These are phyloP conservation scores for Syritta pipiens DNA, from an alignment of 2,888 invertebrate genomes.

Conservation along the genomic window DNA sequence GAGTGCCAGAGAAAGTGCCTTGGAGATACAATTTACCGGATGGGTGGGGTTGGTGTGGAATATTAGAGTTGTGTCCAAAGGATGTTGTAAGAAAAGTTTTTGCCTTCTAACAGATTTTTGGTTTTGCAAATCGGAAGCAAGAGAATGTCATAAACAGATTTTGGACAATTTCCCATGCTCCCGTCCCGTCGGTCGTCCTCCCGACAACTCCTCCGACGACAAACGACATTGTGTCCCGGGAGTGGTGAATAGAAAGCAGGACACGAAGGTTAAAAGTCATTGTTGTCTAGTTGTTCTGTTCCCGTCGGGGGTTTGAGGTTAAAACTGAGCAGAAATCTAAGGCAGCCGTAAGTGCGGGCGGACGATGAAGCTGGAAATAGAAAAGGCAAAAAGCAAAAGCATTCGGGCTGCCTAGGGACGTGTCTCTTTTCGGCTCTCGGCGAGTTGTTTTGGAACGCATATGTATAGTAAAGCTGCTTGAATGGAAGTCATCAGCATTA, in stretches of 20 bases:
- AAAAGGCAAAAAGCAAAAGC: conserved; percentile 11
- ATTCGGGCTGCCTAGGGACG: conserved; percentile 6
- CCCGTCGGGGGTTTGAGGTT: too few relatives aligned
- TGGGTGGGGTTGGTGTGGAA: conserved; percentile 5
- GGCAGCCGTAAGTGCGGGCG: too few relatives aligned
- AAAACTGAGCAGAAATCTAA: neutral
- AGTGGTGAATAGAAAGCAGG: conserved; percentile 15
- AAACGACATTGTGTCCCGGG: conserved; percentile 20
- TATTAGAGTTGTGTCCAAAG: conserved; percentile 36
- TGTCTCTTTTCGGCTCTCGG: conserved; percentile 2
- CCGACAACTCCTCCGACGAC: too few relatives aligned
- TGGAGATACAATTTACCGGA: conserved; percentile 24
- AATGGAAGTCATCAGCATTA: conserved; percentile 46
- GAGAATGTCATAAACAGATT: conserved; percentile 64
- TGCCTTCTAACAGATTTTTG: conserved; percentile 44
- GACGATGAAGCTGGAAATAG: neutral
- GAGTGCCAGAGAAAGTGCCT: conserved; percentile 26
- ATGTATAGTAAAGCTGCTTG: conserved; percentile 15
- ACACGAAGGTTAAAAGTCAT: conserved; percentile 38
- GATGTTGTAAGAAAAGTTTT: conserved; percentile 47
- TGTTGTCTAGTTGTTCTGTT: conserved; percentile 28
- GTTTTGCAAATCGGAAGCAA: conserved; percentile 54
- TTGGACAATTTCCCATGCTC: conserved; percentile 42
- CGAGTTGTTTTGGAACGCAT: neutral
- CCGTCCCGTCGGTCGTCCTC: too few relatives aligned